These are phyloP conservation scores for Patiria pectinifera DNA, from an alignment of 53 echinoderm and acorn worm species.

Conservation along the genomic window DNA sequence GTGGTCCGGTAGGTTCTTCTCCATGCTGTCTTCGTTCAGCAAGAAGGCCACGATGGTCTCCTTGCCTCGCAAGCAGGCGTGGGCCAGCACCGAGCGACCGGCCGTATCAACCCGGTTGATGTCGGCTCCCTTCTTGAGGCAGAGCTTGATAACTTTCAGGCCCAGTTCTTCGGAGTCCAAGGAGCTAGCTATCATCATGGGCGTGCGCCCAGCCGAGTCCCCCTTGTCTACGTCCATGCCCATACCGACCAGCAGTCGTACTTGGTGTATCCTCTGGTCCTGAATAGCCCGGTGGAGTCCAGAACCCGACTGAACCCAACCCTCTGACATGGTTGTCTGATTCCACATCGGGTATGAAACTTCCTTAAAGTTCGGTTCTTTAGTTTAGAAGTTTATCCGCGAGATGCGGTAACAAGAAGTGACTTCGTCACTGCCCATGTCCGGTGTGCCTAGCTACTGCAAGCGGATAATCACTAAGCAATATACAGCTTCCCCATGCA, in stretches of 20 bases:
- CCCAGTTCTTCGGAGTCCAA: conserved; percentile 75
- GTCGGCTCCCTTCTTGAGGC: conserved; percentile 69
- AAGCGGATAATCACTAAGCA: not conserved
- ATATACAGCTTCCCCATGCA: not conserved
- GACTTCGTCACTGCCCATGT: not conserved
- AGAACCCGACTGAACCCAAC: conserved; percentile 52
- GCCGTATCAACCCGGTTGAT: conserved; percentile 75
- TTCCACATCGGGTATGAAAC: not conserved
- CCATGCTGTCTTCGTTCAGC: conserved; percentile 73
- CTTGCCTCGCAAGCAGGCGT: conserved; percentile 80
- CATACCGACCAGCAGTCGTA: conserved; percentile 83
- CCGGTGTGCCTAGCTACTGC: not conserved
- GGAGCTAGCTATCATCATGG: conserved; percentile 81
- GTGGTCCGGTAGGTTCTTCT: conserved; percentile 78
- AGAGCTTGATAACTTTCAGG: conserved; percentile 71
- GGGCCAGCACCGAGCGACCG: conserved; percentile 81
- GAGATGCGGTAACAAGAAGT: not conserved
- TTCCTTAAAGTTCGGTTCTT: not conserved
- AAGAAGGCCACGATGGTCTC: conserved; percentile 68
- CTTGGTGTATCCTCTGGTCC: conserved; percentile 77
- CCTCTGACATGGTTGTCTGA: not conserved
- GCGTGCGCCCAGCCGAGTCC: conserved; percentile 81
- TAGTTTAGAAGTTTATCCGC: not conserved
- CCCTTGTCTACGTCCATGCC: conserved; percentile 83
- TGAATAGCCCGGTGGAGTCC: conserved; percentile 84